Base-by-base conservation (phyloP, 2,113 vertebrate genomes). In the Alligator mississippiensis region DNA sequence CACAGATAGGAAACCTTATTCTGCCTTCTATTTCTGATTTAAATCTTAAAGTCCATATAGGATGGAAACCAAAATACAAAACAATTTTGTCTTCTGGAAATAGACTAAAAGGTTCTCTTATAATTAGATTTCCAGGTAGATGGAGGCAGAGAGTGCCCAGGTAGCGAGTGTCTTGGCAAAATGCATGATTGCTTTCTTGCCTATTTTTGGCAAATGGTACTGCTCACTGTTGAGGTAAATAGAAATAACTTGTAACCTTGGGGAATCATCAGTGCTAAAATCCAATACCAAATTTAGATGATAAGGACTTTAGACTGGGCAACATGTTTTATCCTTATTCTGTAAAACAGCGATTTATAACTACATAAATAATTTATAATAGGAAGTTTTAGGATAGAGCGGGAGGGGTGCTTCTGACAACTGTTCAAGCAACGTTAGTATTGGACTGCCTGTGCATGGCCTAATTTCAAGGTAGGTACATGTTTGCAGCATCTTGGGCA, bases 331-430 rank as follows among this genome's bases (percentile, higher is more conserved):
- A 11, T 54, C 1, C 6, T 22, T 14, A 38, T 12, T 13, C 47
- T 22, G 24, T 11, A 1, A 1, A 1, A 3, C 2, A 1, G 6
- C 6, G 0, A 30, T 18, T 16, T 13, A 4, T 5, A 25, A 10
- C 1, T 38, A 1, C 18, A 18, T n/a, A 24, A 34, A 1, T 5
- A 17, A 3, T 38, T 9, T 3, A 74, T n/a, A 11, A 1, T 1
- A 30, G 6, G 12, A 27, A 15, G 63, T 15, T 64, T 14, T 15
- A 28, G 13, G 25, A 47, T 9, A 57, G 16, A 10, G 16, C 15
- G 17, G 18, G 54, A 15, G 27, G 7, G 34, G 21, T 15, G 1
- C 21, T 77, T 57, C 25, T n/a, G 17, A 77, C 16, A 28, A 54
- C 75, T 75, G 47, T 27, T 27, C 47, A 54, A 75, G 14, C 54